A percentile compares a stretch with the other conserved stretches of the same genome.
phyloP scores from a whole-genome alignment of 2,888 invertebrate species.

The Ochropacha duplaris region DNA sequence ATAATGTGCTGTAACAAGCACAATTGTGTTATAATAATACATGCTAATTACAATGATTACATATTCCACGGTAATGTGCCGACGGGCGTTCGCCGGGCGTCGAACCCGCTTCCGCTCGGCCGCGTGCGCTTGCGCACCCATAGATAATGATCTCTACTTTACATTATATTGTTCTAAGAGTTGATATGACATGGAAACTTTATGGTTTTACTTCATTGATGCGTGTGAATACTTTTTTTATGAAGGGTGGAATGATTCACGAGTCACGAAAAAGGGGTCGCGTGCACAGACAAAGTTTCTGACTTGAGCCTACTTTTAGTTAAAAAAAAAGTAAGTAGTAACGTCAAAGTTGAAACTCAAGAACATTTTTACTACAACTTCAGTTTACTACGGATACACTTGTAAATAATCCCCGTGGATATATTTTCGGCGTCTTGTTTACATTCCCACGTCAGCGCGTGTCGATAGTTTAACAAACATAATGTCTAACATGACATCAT shows the following conservation, averaged over 20 bases:
- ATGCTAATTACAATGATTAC: constrained; percentile 56
- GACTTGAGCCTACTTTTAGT: neutral
- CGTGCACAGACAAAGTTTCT: neutral
- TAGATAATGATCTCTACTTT: constrained; percentile 46
- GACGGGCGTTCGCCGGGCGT: constrained; percentile 66
- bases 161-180: constrained; percentile 10
- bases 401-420: constrained; percentile 44
- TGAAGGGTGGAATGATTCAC: neutral
- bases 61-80: constrained; percentile 65
- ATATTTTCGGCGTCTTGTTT: constrained; percentile 62
- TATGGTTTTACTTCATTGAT: constrained; percentile 2
- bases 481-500: constrained; percentile 27
- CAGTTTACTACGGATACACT: constrained; percentile 36
- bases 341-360: neutral
- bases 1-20: constrained; percentile 11
- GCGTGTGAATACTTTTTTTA: neutral
- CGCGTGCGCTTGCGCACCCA: constrained; percentile 23
- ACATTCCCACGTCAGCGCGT: constrained; percentile 74
- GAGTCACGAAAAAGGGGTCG: neutral
- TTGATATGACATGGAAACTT: neutral
- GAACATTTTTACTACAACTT: constrained; percentile 10
- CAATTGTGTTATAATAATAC: constrained; percentile 22
- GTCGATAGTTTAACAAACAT: constrained; percentile 56
- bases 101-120: constrained; percentile 67
- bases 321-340: neutral